Conservation (phyloP, 2,797 vertebrate genomes). For the Morelia viridis region DNA sequence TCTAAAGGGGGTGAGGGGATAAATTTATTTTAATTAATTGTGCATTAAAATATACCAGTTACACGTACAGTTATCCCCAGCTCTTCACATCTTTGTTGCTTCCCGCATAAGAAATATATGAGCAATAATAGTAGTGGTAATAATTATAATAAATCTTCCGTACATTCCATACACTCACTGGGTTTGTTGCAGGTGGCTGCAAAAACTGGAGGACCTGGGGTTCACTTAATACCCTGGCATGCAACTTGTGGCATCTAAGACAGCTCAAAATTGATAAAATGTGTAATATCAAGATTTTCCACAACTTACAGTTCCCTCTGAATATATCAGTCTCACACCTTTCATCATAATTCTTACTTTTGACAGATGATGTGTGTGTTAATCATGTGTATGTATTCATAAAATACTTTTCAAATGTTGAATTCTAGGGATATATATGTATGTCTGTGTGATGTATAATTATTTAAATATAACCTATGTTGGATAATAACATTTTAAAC, state of each 20-base stretch:
- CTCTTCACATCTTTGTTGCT: neutral
- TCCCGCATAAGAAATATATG: neutral
- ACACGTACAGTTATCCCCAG: neutral
- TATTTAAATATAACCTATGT: neutral
- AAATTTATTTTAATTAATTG: neutral
- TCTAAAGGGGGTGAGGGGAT: neutral
- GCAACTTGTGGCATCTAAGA: neutral
- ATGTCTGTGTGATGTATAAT: neutral
- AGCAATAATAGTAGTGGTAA: neutral
- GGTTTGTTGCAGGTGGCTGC: neutral
- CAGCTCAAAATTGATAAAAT: neutral
- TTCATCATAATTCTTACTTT: neutral
- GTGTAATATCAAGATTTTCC: neutral
- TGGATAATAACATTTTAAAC: neutral
- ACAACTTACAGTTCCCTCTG: neutral
- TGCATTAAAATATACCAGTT: neutral
- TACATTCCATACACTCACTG: neutral
- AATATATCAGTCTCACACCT: neutral
- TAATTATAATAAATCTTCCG: neutral
- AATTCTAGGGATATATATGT: too few species aligned
- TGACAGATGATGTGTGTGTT: slow-evolving; percentile 16
- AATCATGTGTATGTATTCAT: neutral
- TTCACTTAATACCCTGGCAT: neutral
- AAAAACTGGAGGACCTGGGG: neutral
- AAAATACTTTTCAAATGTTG: neutral